A percentile compares a stretch with the other conserved stretches of the same genome.
These are phyloP conservation scores for Pempheris klunzingeri DNA, from an alignment of 2,797 vertebrate genomes.

Conservation along the genomic window DNA sequence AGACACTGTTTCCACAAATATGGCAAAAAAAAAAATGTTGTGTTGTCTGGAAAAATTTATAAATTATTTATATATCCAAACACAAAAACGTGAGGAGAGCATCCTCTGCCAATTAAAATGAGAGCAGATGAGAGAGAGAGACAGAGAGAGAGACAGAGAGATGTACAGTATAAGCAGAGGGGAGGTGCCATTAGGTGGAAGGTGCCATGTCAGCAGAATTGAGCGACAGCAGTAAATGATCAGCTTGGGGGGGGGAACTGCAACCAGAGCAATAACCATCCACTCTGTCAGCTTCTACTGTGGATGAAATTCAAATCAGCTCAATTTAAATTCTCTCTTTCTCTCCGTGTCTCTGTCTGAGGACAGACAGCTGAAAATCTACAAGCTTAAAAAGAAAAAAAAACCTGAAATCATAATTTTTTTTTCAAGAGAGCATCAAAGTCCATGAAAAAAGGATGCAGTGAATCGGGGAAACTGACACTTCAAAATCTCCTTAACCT, in stretches of 20 bases:
- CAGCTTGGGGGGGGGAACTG: conserved; percentile 32
- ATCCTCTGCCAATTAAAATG: neutral
- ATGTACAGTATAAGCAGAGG: conserved; percentile 17
- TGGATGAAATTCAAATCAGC: conserved; percentile 50
- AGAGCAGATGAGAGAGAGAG: neutral
- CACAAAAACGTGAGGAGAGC: neutral
- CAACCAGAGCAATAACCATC: conserved; percentile 59
- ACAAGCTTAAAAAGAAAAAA: conserved; percentile 11
- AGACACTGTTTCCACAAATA: neutral
- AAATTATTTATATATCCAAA: neutral
- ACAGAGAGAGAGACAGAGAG: neutral
- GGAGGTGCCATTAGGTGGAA: conserved; percentile 33
- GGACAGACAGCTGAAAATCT: neutral
- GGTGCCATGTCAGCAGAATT: conserved; percentile 63
- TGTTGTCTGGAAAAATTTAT: no score
- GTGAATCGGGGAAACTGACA: conserved; percentile 30
- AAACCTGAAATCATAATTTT: neutral
- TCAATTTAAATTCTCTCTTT: conserved; percentile 9
- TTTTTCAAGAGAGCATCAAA: conserved; percentile 16
- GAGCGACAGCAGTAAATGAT: conserved; percentile 60
- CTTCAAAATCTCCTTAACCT: conserved; percentile 27
- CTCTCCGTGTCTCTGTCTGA: neutral
- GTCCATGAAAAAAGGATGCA: neutral
- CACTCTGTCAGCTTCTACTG: conserved; percentile 42
- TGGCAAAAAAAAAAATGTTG: neutral